These are phyloP conservation scores for Otus scops DNA, from an alignment of 2,797 vertebrate species.

Conservation along the genomic window DNA sequence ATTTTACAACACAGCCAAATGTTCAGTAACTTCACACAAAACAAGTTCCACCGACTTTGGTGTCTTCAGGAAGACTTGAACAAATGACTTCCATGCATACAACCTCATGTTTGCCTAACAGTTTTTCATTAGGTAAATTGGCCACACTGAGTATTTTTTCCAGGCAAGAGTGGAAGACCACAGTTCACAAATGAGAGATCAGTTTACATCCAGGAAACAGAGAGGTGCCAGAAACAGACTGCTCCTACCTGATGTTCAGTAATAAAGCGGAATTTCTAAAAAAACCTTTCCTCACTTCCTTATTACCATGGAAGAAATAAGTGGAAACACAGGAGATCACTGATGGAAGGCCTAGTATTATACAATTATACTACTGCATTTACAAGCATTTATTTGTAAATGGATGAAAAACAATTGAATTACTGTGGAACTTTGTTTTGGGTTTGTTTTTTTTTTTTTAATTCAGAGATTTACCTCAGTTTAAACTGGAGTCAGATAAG, in stretches of 20 bases:
- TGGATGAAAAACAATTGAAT: not conserved
- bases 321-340: not conserved
- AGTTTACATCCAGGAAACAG: not conserved
- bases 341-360: not conserved
- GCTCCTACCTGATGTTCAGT: not conserved
- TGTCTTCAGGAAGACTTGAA: not conserved
- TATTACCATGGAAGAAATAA: not conserved
- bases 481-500: not conserved
- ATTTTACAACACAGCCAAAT: not conserved
- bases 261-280: not conserved
- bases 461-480: not conserved
- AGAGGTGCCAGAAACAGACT: not conserved
- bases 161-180: not conserved
- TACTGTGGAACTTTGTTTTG: not conserved
- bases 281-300: not conserved
- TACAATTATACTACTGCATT: not conserved
- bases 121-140: not conserved
- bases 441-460: not conserved
- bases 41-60: not conserved
- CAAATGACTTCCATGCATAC: fast-evolving
- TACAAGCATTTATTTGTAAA: not conserved
- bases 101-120: not conserved
- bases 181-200: not conserved
- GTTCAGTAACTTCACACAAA: not conserved
- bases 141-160: not conserved